Base-by-base conservation (phyloP, 2,113 vertebrate genomes). In the Chloropsis cyanopogon region DNA sequence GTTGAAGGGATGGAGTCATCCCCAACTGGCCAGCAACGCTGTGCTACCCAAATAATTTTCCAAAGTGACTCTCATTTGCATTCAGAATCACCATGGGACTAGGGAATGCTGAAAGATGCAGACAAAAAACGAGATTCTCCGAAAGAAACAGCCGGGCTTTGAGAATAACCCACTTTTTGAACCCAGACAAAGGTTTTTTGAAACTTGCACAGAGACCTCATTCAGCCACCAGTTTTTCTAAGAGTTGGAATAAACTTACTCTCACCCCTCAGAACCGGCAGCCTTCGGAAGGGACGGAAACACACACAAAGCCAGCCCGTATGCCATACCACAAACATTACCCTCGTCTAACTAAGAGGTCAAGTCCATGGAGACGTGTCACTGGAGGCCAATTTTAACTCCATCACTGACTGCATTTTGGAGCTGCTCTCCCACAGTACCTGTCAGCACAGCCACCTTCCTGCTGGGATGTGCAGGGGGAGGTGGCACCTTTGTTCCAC, bases 101-200 rank as follows among this genome's bases (percentile, higher is more conserved):
- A 57, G 31, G 75, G 86, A 87, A 75, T 2, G 6, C 85, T 86
- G 75, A 80, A 69, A 88, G 90, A 50, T 4, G 1, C 17, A 17
- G 69, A 28, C 35, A 23, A 29, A 65, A 49, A 75, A 69, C 56
- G 56, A 72, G 54, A 88, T 81, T 71, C 83, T 75, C 77, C 37
- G 2, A 95, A 83, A 92, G 53, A 93, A 93, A 71, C 42, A 50
- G 77, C 13, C 14, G 0, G 5, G 59, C 81, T 92, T 92, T 65
- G 50, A 95, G 90, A 90, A 61, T 50, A 92, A 91, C 61, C 81
- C 91, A 53, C 69, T 84, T 95, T 84, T 22, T 59, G 68, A 91
- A 73, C 11, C 14, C 20, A 39, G 66, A 95, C 81, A 85, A 90
- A 88, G 77, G 57, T 47, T 64, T 64, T 77, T 79, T 84, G 29